Conservation (phyloP, 2,888 invertebrate genomes). For the Synergus japonicus region DNA sequence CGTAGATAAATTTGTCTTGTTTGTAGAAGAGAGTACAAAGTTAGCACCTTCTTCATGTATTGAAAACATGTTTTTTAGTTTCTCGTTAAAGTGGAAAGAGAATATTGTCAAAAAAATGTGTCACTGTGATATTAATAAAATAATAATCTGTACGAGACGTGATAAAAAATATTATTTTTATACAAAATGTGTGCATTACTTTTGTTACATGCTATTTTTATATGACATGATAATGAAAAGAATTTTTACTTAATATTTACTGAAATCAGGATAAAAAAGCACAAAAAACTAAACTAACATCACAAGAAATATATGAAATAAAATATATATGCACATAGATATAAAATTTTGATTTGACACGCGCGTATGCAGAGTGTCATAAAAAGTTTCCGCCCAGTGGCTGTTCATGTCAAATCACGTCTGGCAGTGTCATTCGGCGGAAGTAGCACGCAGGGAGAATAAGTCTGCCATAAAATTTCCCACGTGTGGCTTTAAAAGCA, state of each 20-base stretch:
- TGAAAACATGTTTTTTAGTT: slow-evolving; percentile 24
- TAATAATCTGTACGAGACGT: background rate
- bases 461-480: slow-evolving; percentile 33
- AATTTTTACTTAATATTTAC: background rate
- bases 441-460: slow-evolving; percentile 10
- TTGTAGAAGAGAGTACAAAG: no score
- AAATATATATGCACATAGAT: background rate
- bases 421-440: background rate
- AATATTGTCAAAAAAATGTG: slow-evolving; percentile 31
- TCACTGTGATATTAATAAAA: slow-evolving; percentile 35
- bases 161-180: slow-evolving; percentile 1
- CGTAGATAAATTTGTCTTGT: background rate
- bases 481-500: slow-evolving; percentile 32
- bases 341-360: slow-evolving; percentile 31
- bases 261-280: background rate
- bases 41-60: background rate
- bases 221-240: slow-evolving; percentile 14
- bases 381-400: slow-evolving; percentile 23
- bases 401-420: slow-evolving; percentile 29
- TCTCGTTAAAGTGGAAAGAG: background rate
- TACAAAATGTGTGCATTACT: background rate
- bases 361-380: slow-evolving; percentile 34
- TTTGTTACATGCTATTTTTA: slow-evolving; percentile 12
- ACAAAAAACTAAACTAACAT: background rate
- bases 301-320: background rate